A percentile compares a stretch with the other conserved stretches of the same genome.
phyloP scores from a whole-genome alignment of 1,140 invertebrate genomes.

The Dendrolimus kikuchii region DNA sequence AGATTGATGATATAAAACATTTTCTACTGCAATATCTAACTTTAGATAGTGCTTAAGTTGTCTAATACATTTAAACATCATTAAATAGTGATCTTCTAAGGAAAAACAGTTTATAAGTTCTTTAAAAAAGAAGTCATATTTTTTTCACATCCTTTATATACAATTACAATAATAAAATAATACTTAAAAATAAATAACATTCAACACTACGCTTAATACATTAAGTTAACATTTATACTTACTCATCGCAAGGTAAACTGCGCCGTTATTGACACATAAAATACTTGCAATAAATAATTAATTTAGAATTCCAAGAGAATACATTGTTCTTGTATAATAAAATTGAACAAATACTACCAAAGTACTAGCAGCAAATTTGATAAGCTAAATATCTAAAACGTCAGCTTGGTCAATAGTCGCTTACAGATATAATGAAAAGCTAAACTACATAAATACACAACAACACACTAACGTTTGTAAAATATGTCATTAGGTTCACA shows the following conservation, averaged over 20 bases:
- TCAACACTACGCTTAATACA: slow-evolving; percentile 40
- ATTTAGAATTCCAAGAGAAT: slow-evolving; percentile 2
- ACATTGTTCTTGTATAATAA: not conserved
- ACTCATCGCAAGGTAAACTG: slow-evolving; percentile 8
- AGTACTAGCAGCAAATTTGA: not conserved
- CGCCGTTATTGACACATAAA: slow-evolving; percentile 5
- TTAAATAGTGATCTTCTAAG: too few species aligned
- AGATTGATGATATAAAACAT: too few species aligned
- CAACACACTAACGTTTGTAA: too few species aligned
- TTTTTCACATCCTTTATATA: slow-evolving; percentile 59
- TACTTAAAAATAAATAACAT: slow-evolving; percentile 65
- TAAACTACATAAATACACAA: too few species aligned
- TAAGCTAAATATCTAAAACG: not conserved
- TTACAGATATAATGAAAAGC: too few species aligned
- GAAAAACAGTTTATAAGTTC: too few species aligned
- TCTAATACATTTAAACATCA: too few species aligned
- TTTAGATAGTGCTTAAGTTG: too few species aligned
- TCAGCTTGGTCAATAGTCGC: too few species aligned
- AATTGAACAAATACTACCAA: slow-evolving; percentile 7
- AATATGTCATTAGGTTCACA: too few species aligned
- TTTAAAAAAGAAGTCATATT: too few species aligned
- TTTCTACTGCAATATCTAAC: too few species aligned
- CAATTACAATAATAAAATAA: slow-evolving; percentile 43
- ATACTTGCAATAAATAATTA: slow-evolving; percentile 5
- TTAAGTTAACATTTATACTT: slow-evolving; percentile 32